Percentiles rank a stretch among this genome's conserved stretches.
phyloP scores from a whole-genome alignment of 2,888 invertebrate species.

The Synanthedon andrenaeformis region DNA sequence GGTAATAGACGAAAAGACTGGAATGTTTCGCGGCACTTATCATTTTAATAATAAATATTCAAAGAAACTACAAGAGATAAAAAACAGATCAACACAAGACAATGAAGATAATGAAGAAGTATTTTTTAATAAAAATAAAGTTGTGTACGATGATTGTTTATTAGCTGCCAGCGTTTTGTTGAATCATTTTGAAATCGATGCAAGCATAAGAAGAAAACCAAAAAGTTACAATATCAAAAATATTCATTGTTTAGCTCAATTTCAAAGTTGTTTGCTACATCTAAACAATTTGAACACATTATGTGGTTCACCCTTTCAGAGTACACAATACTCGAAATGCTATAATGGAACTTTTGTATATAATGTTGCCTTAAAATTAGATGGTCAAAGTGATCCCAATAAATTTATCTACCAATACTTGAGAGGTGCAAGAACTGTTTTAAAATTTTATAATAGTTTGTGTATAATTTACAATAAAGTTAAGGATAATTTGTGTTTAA shows the following conservation, averaged over 20 bases:
- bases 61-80: slow-evolving; percentile 39
- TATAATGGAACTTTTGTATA: slow-evolving; percentile 84
- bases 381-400: slow-evolving; percentile 64
- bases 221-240: slow-evolving; percentile 68
- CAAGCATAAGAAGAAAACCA: slow-evolving; percentile 59
- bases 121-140: slow-evolving; percentile 53
- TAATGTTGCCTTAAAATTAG: slow-evolving; percentile 75
- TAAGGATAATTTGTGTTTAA: slow-evolving; percentile 31
- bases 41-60: slow-evolving; percentile 59
- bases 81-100: slow-evolving; percentile 13
- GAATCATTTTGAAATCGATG: slow-evolving; percentile 70
- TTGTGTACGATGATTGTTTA: slow-evolving; percentile 70
- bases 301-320: slow-evolving; percentile 70
- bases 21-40: slow-evolving; percentile 58
- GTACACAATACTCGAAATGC: slow-evolving; percentile 70
- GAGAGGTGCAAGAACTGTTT: slow-evolving; percentile 37
- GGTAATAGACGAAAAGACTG: slow-evolving; percentile 69
- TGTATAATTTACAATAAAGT: slow-evolving; percentile 28
- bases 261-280: slow-evolving; percentile 74
- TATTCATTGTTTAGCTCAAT: slow-evolving; percentile 75
- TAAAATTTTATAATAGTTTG: slow-evolving; percentile 45
- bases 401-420: slow-evolving; percentile 66
- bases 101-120: slow-evolving; percentile 26
- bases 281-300: slow-evolving; percentile 74
- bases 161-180: slow-evolving; percentile 70